A percentile compares a stretch with the other conserved stretches of the same genome.
Evolutionary conservation across 37 sponge, comb jelly and placozoan species (phyloP).

Genomic region (Geodia barretti): DNA sequence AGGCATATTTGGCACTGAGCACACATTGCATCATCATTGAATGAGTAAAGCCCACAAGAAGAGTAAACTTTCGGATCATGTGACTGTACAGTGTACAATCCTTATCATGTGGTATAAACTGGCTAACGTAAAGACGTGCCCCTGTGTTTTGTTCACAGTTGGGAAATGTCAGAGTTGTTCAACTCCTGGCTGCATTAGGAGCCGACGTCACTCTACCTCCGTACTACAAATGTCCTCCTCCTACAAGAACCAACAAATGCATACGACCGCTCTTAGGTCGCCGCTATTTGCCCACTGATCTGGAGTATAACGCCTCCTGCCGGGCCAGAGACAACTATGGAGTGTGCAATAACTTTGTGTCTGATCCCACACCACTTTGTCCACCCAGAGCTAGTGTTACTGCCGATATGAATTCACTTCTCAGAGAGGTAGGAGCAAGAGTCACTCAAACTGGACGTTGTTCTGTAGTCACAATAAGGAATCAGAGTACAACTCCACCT

Average conservation of each 20-base stretch:
- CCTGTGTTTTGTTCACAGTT: neutral
- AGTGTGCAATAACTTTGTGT: neutral
- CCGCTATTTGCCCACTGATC: neutral
- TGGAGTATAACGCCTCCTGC: neutral
- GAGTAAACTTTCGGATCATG: slow-evolving; percentile 2
- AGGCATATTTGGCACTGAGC: too few relatives aligned
- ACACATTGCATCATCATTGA: too few relatives aligned
- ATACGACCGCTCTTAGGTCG: too few relatives aligned
- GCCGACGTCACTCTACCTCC: neutral
- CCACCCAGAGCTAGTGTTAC: neutral
- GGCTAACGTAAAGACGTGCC: neutral
- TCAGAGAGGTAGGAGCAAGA: neutral
- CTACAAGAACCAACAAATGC: neutral
- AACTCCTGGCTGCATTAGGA: neutral
- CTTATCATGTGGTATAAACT: neutral
- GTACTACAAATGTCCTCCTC: neutral
- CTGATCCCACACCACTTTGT: neutral
- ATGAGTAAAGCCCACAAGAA: neutral
- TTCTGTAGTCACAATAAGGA: too few relatives aligned
- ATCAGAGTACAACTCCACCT: too few relatives aligned
- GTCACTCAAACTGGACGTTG: too few relatives aligned
- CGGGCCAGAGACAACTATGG: neutral
- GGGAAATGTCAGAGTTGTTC: neutral
- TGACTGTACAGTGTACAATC: slow-evolving; percentile 2
- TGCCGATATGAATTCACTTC: neutral